Percentiles rank a stretch among this genome's conserved stretches.
Conservation (phyloP, 2,797 vertebrate species). For the Danio jaintianensis region DNA sequence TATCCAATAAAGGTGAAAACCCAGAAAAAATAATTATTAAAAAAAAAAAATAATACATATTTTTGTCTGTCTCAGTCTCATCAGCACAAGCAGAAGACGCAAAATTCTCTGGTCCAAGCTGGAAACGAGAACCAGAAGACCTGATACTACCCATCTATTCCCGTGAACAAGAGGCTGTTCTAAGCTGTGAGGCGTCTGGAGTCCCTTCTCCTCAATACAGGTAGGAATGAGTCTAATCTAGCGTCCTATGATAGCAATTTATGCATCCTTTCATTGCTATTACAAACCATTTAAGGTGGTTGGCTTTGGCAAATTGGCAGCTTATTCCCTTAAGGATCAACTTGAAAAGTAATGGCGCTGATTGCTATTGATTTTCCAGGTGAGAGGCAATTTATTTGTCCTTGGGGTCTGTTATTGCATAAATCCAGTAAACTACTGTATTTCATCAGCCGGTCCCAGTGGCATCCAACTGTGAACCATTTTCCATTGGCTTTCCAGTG, state of each 20-base stretch:
- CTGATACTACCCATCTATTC: constrained; percentile 80
- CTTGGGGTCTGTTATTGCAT: constrained; percentile 57
- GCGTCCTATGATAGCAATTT: constrained; percentile 31
- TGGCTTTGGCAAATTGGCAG: constrained; percentile 61
- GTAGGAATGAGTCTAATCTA: constrained; percentile 65
- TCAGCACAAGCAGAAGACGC: constrained; percentile 76
- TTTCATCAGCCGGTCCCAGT: not conserved
- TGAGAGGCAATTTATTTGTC: constrained; percentile 63
- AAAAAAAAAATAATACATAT: no score
- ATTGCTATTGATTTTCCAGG: constrained; percentile 69
- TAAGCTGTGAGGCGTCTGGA: constrained; percentile 77
- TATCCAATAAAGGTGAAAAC: no score
- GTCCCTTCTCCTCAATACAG: constrained; percentile 77
- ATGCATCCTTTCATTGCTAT: constrained; percentile 12
- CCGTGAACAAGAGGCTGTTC: constrained; percentile 74
- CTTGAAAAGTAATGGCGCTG: constrained; percentile 62
- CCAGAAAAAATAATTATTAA: no score
- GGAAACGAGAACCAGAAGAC: constrained; percentile 79
- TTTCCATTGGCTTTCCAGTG: constrained; percentile 9
- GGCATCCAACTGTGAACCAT: constrained; percentile 16
- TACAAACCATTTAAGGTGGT: constrained; percentile 19
- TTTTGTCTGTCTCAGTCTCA: not conserved
- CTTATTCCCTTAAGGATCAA: constrained; percentile 63
- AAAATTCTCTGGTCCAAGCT: constrained; percentile 80
- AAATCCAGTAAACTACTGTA: constrained; percentile 53